Evolutionary conservation across 1,140 invertebrate species (phyloP), one percentile per base, ranked within the genome.

Genomic region (Saccostrea echinata): DNA sequence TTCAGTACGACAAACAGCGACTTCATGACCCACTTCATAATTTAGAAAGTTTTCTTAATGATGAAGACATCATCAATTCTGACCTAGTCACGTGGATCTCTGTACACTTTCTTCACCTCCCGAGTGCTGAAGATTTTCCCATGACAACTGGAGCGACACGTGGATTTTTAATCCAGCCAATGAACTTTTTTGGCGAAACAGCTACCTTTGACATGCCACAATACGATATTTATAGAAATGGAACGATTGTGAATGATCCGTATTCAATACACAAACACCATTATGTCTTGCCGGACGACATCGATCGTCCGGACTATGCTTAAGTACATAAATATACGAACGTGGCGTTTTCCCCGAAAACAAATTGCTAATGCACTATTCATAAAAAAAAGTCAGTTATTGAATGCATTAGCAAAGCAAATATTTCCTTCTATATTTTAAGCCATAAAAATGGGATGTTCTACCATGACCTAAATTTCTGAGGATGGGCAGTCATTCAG

Each of bases 31-130:
- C 87, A 3, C 24, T 85, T 13, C 53, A 64, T 24, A 84, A 81
- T 55, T 43, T 88, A 53, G 51, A 88, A 18, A 30, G 16, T 4
- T 76, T 33, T 52, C 52, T 89, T 24, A 43, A 89, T 64, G 83
- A 81, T 12, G 88, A 89, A 61, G 57, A 64, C 30, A 84, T 89
- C 0, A 64, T 52, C 1, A 80, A 89, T 33, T 53, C 64, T 8
- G 88, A 89, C 61, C 12, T 89, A 2, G 86, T 89, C 27, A 87
- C 88, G 51, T 89, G 88, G 88, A 18, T 89, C 6, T 84, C 68
- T 0, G 24, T 89, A 6, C 84, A 81, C 21, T 87, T 89, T 68
- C 35, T 87, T 6, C 88, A 89, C 68, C 64, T 89, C n/a, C 88
- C 88, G 3, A 89, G 85, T 1, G 27, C 81, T 27, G 88, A 89